These are phyloP conservation scores for Elachura formosa DNA, from an alignment of 2,113 vertebrate genomes.

Conservation along the genomic window DNA sequence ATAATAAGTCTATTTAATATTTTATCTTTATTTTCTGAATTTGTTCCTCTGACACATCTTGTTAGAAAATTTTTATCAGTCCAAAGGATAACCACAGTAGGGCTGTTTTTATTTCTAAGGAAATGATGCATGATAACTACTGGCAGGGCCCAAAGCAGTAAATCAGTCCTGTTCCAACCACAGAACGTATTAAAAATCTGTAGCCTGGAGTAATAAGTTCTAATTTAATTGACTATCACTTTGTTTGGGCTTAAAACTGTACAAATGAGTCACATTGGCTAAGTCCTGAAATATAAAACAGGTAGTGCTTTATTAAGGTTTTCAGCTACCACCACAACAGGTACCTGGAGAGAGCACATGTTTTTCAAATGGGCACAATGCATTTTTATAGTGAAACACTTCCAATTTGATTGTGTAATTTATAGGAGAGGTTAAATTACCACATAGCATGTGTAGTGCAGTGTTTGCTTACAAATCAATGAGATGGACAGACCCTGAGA, in stretches of 20 bases:
- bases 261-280: slow-evolving; percentile 52
- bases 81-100: slow-evolving; percentile 58
- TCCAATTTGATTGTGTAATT: slow-evolving; percentile 32
- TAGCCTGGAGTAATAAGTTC: slow-evolving; percentile 51
- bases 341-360: neutral
- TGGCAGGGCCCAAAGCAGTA: neutral
- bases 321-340: neutral
- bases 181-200: slow-evolving; percentile 50
- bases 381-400: slow-evolving; percentile 16
- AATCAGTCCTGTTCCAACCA: slow-evolving; percentile 33
- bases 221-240: slow-evolving; percentile 56
- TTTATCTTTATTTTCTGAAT: slow-evolving; percentile 61
- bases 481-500: slow-evolving; percentile 16
- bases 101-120: slow-evolving; percentile 62
- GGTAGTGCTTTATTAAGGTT: slow-evolving; percentile 53
- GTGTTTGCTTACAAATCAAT: neutral
- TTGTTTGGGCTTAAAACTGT: slow-evolving; percentile 39
- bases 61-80: slow-evolving; percentile 65
- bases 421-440: neutral
- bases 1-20: slow-evolving; percentile 48
- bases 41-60: slow-evolving; percentile 40
- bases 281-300: slow-evolving; percentile 30
- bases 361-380: neutral
- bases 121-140: slow-evolving; percentile 57
- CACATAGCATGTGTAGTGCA: neutral